phyloP scores from a whole-genome alignment of 2,888 invertebrate genomes.

The Liodrosophila aerea region DNA sequence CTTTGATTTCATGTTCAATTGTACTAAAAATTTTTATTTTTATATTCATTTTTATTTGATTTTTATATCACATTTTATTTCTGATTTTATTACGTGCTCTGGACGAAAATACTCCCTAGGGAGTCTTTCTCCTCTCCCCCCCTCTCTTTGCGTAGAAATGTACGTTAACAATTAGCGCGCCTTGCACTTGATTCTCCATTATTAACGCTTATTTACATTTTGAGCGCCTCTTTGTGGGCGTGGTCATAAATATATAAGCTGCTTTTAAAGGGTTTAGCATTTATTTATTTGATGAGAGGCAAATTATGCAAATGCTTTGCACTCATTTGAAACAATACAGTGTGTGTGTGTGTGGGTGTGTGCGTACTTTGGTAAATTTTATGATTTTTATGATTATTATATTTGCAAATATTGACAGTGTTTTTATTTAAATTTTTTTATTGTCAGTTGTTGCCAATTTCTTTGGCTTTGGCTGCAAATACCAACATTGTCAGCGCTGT shows the following conservation, averaged over 20 bases:
- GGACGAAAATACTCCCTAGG: slow-evolving; percentile 20
- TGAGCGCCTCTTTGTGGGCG: background rate
- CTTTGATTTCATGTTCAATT: slow-evolving; percentile 70
- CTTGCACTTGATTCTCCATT: slow-evolving; percentile 29
- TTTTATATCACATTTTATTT: slow-evolving; percentile 62
- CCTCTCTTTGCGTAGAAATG: background rate
- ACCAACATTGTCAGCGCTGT: slow-evolving; percentile 46
- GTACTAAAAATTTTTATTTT: slow-evolving; percentile 55
- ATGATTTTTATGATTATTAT: slow-evolving; percentile 22
- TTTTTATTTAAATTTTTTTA: slow-evolving; percentile 77
- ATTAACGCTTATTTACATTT: slow-evolving; percentile 29
- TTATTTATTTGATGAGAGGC: slow-evolving; percentile 55
- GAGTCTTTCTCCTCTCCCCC: background rate
- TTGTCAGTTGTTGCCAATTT: slow-evolving; percentile 68
- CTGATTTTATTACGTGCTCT: slow-evolving; percentile 50
- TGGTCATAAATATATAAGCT: slow-evolving; percentile 31
- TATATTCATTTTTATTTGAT: slow-evolving; percentile 67
- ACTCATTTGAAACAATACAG: slow-evolving; percentile 66
- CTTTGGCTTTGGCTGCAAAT: slow-evolving; percentile 50
- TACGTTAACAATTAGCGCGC: slow-evolving; percentile 52
- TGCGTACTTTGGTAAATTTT: slow-evolving; percentile 10
- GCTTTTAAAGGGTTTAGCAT: slow-evolving; percentile 35
- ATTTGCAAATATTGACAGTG: slow-evolving; percentile 72
- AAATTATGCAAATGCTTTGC: slow-evolving; percentile 75
- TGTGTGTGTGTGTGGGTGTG: slow-evolving; percentile 38